phyloP scores from a whole-genome alignment of 2,888 invertebrate genomes.

The Notodonta ziczac region DNA sequence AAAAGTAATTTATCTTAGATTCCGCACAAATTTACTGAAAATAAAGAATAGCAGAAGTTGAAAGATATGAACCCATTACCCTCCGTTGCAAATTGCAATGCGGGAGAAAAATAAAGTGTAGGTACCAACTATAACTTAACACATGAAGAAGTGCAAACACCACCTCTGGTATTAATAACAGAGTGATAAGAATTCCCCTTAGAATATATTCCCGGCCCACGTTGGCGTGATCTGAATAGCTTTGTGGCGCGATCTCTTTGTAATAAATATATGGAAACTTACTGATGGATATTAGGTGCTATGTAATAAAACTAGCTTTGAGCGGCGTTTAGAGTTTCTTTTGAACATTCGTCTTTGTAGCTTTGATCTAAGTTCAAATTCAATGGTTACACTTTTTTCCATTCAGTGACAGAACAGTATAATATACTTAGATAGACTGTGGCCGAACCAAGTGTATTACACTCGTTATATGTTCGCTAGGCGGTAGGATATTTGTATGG shows the following conservation, averaged over 20 bases:
- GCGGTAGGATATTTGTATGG: too few species aligned
- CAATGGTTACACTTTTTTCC: too few species aligned
- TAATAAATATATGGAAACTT: slow-evolving; percentile 23
- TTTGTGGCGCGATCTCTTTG: slow-evolving; percentile 26
- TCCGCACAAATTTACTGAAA: too few species aligned
- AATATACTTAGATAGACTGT: too few species aligned
- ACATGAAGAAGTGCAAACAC: slow-evolving; percentile 11
- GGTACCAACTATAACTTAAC: neutral
- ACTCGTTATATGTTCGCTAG: too few species aligned
- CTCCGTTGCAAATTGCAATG: too few species aligned
- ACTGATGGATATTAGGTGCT: slow-evolving; percentile 28
- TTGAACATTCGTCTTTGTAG: neutral
- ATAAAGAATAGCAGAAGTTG: too few species aligned
- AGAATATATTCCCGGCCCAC: slow-evolving; percentile 36
- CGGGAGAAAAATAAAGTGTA: too few species aligned
- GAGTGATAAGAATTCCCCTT: slow-evolving; percentile 28
- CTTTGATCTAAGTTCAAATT: neutral
- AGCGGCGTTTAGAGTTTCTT: slow-evolving; percentile 6
- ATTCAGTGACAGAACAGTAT: neutral
- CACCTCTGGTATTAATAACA: slow-evolving; percentile 30
- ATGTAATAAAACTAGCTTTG: slow-evolving; percentile 14
- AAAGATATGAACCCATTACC: too few species aligned
- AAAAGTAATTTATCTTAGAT: too few species aligned
- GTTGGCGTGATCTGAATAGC: slow-evolving; percentile 48
- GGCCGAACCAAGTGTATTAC: too few species aligned